Evolutionary conservation across 2,888 invertebrate genomes (phyloP).

Genomic region (Adelphocoris suturalis): DNA sequence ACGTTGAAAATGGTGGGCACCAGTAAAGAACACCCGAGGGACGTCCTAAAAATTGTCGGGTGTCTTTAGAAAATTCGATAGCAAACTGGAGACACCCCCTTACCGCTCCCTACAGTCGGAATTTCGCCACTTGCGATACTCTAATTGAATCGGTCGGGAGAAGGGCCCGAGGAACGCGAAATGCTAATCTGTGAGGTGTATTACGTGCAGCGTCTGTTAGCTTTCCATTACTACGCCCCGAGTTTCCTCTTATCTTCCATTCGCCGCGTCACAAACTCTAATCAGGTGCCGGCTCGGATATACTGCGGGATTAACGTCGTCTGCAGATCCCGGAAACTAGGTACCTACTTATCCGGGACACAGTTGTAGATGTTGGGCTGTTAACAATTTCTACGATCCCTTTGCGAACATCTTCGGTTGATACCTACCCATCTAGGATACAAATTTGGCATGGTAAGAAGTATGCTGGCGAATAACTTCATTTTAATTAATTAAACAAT

Average conservation of each 20-base stretch:
- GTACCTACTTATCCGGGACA: background rate
- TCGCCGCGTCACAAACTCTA: constrained; percentile 34
- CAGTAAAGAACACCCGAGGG: no score
- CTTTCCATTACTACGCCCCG: constrained; percentile 25
- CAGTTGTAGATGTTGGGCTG: background rate
- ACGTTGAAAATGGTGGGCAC: no score
- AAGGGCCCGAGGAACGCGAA: constrained; percentile 21
- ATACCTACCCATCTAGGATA: no score
- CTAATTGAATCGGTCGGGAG: constrained; percentile 25
- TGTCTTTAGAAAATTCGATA: background rate
- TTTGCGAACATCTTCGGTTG: no score
- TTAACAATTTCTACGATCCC: background rate
- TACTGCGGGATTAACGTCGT: constrained; percentile 20
- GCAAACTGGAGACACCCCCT: background rate
- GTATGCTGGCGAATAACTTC: no score
- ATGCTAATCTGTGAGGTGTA: constrained; percentile 34
- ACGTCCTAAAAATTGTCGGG: no score
- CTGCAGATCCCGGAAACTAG: constrained; percentile 24
- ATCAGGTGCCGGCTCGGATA: constrained; percentile 20
- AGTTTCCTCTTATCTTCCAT: constrained; percentile 34
- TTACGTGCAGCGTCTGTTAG: constrained; percentile 34
- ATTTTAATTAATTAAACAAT: no score
- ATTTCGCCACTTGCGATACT: constrained; percentile 26
- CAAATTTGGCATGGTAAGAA: no score
- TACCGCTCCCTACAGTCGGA: background rate